Evolutionary conservation across 2,113 vertebrate species (phyloP), one percentile per base, ranked within the genome.

Genomic region (Carassius carassius): DNA sequence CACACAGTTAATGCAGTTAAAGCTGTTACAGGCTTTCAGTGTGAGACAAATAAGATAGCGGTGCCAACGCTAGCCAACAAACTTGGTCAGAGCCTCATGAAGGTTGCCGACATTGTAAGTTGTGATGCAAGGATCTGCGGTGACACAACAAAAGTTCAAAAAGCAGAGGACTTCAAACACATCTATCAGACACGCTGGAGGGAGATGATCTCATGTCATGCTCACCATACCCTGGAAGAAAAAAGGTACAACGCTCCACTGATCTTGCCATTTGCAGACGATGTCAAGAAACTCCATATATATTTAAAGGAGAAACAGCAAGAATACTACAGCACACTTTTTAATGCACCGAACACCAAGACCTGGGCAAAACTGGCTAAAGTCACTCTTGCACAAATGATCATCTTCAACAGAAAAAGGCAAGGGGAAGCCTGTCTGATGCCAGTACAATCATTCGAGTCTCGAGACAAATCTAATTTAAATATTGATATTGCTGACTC

Each of bases 221-320:
- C 56, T 58, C 56, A 58, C 56, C 21, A 21, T 58, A 58, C 56
- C 56, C 56, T 58, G 19, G 56, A 58, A 58, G 56, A 58, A 58
- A 58, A 58, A 58, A 21, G 56, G 56, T 58, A 58, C 56, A 58
- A 58, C 56, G 19, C 56, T 58, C 56, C 56, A 58, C 19, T 58
- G 56, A 58, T 58, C 56, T 58, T 58, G 56, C 56, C 56, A 58
- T 58, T 58, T 58, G 19, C 56, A 58, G 56, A 58, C 21, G 56
- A 58, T 58, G 56, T 58, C 56, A 58, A 58, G 56, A 58, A 58
- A 58, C 56, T 58, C 56, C 56, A 58, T 58, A 58, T 58, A 58
- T 58, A 58, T 58, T 58, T 58, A 58, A 58, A 21, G 19, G 56
- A 58, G 17, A 58, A 58, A 58, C 56, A 58, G 56, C 19, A 58